Evolutionary conservation across 1,140 invertebrate genomes (phyloP), one percentile per base, ranked within the genome.

Genomic region (Agraylea sexmaculata): DNA sequence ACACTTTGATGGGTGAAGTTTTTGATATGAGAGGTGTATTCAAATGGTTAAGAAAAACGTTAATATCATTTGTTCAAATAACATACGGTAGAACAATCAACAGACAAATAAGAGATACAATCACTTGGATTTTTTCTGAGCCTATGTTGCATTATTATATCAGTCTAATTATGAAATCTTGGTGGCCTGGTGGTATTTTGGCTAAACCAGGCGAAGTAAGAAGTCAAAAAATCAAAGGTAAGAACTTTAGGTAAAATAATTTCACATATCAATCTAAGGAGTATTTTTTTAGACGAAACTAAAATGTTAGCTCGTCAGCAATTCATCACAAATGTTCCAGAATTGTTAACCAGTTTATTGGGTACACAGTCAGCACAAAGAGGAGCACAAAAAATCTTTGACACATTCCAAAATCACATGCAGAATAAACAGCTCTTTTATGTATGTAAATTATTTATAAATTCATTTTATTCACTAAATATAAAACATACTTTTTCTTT

Each of bases 391-490:
- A 91, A 90, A 64, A 75, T 91, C 31, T 92, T 92, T 65, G 81
- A 88, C 55, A 78, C 82, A 21, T 58, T 93, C 36, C 88, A 93
- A 60, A 80, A 90, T 64, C 75, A 77, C 43, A 75, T 75, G 52
- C 75, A 90, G 43, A 93, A 94, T 57, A 92, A 91, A 60, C 87
- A 91, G 51, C 64, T 94, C 20, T 82, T 90, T 66, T 92, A 92
- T 68, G 88, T 89, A 63, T 81, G 84, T 77, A 46, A 45, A 41
- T 27, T 42, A 49, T 46, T 44, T 19, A 8, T 32, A 23, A 13
- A 16, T 34, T 18, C n/a, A 54, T 27, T 17, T 48, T 35, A 2
- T 23, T 3, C 3, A 42, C 6, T 6, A 5, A 3, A 19, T 36
- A 12, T 10, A 43, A 8, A 37, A 21, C 7, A 23, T 18, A 3